Evolutionary conservation across 2,797 vertebrate species (phyloP).

Genomic region (Acanthopagrus latus): DNA sequence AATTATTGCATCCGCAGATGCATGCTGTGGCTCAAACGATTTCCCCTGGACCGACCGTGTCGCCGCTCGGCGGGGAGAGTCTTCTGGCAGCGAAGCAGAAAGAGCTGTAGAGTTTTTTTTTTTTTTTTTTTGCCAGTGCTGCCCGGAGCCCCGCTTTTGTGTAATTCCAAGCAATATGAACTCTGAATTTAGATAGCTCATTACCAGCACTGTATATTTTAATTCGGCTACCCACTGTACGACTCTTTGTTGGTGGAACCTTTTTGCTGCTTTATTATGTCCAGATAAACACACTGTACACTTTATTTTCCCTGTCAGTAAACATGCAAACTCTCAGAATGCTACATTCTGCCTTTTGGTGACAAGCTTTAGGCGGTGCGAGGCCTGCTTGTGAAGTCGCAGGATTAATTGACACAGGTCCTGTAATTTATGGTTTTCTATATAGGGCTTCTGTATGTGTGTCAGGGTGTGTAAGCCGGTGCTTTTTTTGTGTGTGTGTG

Average conservation of each 20-base stretch:
- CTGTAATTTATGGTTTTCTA: conserved; percentile 41
- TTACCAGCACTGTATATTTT: conserved; percentile 78
- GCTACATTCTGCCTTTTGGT: conserved; percentile 41
- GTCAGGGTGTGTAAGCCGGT: background rate
- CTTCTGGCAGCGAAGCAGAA: conserved; percentile 70
- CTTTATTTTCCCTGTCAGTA: conserved; percentile 31
- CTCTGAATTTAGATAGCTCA: conserved; percentile 86
- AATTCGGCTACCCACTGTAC: conserved; percentile 72
- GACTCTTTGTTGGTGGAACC: conserved; percentile 64
- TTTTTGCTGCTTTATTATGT: conserved; percentile 72
- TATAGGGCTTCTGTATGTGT: conserved; percentile 22
- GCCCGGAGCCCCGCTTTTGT: conserved; percentile 74
- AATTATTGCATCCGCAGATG: conserved; percentile 73
- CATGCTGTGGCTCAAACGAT: conserved; percentile 70
- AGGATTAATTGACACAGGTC: conserved; percentile 59
- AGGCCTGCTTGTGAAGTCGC: conserved; percentile 32
- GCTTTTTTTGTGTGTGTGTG: conserved; percentile 25
- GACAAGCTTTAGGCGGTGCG: conserved; percentile 17
- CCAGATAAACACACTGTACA: conserved; percentile 66
- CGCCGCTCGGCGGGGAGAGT: conserved; percentile 63
- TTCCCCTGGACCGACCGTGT: conserved; percentile 59
- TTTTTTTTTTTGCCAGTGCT: conserved; percentile 45
- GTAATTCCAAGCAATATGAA: conserved; percentile 82
- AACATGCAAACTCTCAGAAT: conserved; percentile 50
- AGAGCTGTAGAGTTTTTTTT: conserved; percentile 57